Conservation (phyloP, 2,113 vertebrate species). For the Taurulus bubalis region DNA sequence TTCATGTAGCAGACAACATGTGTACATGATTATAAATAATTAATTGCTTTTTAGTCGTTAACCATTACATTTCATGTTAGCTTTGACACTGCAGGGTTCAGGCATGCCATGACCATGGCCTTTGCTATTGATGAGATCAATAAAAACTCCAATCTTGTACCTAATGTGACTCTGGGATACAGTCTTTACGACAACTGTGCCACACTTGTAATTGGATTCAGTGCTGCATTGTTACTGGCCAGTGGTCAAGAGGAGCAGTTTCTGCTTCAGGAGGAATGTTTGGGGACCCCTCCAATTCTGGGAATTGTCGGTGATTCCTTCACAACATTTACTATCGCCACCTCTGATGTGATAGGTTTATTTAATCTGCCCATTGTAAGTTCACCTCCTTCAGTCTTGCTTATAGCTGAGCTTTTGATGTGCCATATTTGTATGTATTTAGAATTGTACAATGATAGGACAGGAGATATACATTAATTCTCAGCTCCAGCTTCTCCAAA, state of each 20-base stretch:
- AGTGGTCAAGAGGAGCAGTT: slow-evolving; percentile 56
- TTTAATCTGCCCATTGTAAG: slow-evolving; percentile 65
- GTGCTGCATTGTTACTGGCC: slow-evolving; percentile 54
- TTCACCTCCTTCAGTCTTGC: neutral
- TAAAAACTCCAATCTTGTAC: slow-evolving; percentile 48
- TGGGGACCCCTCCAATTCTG: slow-evolving; percentile 53
- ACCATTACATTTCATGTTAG: slow-evolving; percentile 23
- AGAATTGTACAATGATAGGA: neutral
- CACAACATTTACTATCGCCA: slow-evolving; percentile 70
- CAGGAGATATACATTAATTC: neutral
- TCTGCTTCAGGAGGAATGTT: slow-evolving; percentile 47
- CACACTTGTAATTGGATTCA: slow-evolving; percentile 56
- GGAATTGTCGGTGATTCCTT: slow-evolving; percentile 70
- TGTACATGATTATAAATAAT: neutral
- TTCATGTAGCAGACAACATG: neutral
- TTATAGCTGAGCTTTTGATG: neutral
- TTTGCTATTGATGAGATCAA: slow-evolving; percentile 66
- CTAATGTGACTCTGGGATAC: slow-evolving; percentile 65
- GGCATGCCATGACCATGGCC: slow-evolving; percentile 64
- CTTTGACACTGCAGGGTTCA: slow-evolving; percentile 60
- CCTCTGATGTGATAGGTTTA: slow-evolving; percentile 64
- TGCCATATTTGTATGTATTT: neutral
- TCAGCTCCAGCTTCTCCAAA: neutral
- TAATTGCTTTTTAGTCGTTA: neutral
- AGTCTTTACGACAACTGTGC: slow-evolving; percentile 67